These are phyloP conservation scores for Gymnorhina tibicen DNA, from an alignment of 2,113 vertebrate genomes.

Conservation along the genomic window DNA sequence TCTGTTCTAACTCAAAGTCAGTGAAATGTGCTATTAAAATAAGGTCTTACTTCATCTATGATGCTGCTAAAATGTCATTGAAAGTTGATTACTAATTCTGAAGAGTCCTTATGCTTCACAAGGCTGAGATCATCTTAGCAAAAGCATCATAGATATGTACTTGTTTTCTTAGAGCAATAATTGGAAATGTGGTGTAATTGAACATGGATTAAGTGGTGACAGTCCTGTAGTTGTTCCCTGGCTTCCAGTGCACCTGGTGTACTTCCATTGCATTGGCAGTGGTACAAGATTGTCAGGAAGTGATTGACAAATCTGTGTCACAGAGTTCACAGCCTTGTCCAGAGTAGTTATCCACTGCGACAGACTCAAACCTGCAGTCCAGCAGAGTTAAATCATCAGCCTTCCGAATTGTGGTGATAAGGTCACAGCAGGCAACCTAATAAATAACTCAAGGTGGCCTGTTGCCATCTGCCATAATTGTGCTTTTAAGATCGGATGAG, in stretches of 20 bases:
- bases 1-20: not conserved
- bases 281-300: not conserved
- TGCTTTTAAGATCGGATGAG: not conserved
- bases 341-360: not conserved
- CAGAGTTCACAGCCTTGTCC: not conserved
- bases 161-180: not conserved
- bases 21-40: constrained; percentile 23
- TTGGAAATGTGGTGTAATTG: not conserved
- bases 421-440: not conserved
- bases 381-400: not conserved
- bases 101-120: not conserved
- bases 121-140: not conserved
- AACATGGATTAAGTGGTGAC: not conserved
- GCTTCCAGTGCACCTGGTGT: not conserved
- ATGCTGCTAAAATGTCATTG: constrained; percentile 20
- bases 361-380: not conserved
- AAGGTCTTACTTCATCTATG: not conserved
- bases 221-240: not conserved
- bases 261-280: not conserved
- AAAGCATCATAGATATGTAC: not conserved
- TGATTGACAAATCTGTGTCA: constrained; percentile 4
- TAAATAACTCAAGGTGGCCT: not conserved
- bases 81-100: not conserved
- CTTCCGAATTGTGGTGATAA: not conserved
- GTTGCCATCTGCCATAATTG: not conserved